Percentiles rank a stretch among this genome's conserved stretches.
These are phyloP conservation scores for Hiodon alosoides DNA, from an alignment of 2,113 vertebrate species.

Conservation along the genomic window DNA sequence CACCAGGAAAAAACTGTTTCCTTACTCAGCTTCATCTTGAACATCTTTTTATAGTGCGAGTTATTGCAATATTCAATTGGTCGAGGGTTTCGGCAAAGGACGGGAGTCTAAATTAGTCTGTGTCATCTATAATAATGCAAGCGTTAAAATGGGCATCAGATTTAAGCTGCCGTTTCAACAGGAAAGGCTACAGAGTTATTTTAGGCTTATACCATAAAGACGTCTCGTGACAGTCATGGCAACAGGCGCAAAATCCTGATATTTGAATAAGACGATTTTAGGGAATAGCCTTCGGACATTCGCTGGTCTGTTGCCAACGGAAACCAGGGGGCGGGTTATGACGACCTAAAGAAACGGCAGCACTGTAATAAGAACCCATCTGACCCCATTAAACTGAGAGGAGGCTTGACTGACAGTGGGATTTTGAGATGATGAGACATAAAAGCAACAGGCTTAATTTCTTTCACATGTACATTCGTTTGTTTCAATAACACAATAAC, in stretches of 20 bases:
- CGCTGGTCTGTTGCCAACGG: too few species aligned
- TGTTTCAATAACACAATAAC: background rate
- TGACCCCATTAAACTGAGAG: background rate
- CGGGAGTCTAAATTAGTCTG: conserved; percentile 7
- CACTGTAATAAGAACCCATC: background rate
- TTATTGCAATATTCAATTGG: background rate
- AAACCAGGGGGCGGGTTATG: too few species aligned
- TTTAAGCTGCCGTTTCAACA: background rate
- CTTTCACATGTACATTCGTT: background rate
- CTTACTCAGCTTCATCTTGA: background rate
- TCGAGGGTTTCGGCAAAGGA: too few species aligned
- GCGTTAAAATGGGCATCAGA: background rate
- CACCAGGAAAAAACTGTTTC: background rate
- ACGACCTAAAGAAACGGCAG: too few species aligned
- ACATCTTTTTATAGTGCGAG: background rate
- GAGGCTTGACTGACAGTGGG: background rate
- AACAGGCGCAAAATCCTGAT: background rate
- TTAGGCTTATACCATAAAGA: background rate
- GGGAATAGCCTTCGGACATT: background rate
- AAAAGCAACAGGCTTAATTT: background rate
- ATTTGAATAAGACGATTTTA: background rate
- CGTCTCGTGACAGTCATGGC: background rate
- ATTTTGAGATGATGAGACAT: background rate
- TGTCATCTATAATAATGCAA: background rate
- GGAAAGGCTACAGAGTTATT: background rate